A percentile compares a stretch with the other conserved stretches of the same genome.
These are phyloP conservation scores for Chrysolina haemoptera DNA, from an alignment of 2,888 invertebrate species.

Conservation along the genomic window DNA sequence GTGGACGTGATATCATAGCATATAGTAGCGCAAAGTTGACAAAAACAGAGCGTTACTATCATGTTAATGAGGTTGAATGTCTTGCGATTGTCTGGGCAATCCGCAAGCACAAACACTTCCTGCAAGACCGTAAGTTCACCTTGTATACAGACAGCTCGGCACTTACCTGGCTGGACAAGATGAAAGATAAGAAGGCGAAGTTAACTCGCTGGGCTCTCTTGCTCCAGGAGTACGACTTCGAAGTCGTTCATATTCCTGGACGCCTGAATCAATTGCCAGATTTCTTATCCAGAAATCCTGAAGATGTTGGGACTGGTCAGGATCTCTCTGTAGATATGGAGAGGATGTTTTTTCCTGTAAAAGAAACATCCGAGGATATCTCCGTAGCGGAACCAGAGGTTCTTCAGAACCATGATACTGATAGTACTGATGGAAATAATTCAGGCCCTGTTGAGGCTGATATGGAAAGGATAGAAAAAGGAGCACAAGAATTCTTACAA, in stretches of 20 bases:
- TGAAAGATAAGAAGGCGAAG: slow-evolving; percentile 40
- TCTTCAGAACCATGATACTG: background rate
- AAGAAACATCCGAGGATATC: too few species aligned
- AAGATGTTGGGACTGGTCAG: background rate
- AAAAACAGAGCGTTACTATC: too few species aligned
- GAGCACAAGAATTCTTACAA: too few species aligned
- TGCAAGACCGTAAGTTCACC: slow-evolving; percentile 51
- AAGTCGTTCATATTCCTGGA: slow-evolving; percentile 52
- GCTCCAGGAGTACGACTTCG: slow-evolving; percentile 45
- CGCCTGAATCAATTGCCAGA: slow-evolving; percentile 48
- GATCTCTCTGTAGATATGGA: background rate
- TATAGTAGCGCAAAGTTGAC: slow-evolving; percentile 49
- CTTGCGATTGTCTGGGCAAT: slow-evolving; percentile 54
- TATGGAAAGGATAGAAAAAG: background rate
- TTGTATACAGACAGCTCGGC: background rate
- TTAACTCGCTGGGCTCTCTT: slow-evolving; percentile 45
- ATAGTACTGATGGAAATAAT: background rate
- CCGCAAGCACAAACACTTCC: slow-evolving; percentile 49
- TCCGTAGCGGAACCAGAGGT: background rate
- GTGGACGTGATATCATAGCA: slow-evolving; percentile 41
- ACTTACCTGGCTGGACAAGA: background rate
- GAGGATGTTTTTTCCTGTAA: background rate
- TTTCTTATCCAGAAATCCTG: slow-evolving; percentile 45
- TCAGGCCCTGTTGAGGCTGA: background rate
- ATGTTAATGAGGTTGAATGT: slow-evolving; percentile 54